Evolutionary conservation across 2,888 invertebrate genomes (phyloP), one percentile per base, ranked within the genome.

Genomic region (Steinernema scapterisci): DNA sequence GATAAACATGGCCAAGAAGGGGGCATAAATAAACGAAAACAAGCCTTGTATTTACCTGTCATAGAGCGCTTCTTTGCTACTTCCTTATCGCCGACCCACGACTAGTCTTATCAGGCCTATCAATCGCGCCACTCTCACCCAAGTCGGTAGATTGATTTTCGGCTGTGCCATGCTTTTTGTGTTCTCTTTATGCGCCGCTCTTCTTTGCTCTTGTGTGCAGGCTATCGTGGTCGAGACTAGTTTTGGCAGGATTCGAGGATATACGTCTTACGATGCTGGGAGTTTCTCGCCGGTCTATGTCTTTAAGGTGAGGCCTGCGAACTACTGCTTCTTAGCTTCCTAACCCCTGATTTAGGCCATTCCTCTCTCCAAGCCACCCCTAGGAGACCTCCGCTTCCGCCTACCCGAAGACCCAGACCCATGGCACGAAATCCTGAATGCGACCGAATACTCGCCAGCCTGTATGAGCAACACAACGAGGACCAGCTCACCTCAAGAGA

Each of bases 351-450:
- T 70, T 2, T 48, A 80, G 82, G 76, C 74, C 1, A 75, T 85
- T 70, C 85, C 85, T 19, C 81, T 82, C 71, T 80, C 84, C 1
- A 78, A 77, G 25, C 79, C 82, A 9, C 85, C 85, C 0, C 16
- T 84, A 5, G 84, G 83, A 16, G 71, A 80, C 9, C 72, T 81
- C 19, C 78, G 85, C 11, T 85, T 81, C 54, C 78, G 76, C 45
- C 74, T 74, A n/a, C 80, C 83, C 43, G 51, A 76, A 31, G 31
- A 25, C 9, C 63, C 78, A 0, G 75, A 73, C 38, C 79, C 75
- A 51, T 85, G 85, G 84, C 38, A 78, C 0, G 80, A 78, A 25
- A 74, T 80, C 19, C 43, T 72, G 52, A 71, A 82, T 73, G 79
- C 80, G 0, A 83, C 77, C 76, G 78, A 77, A 44, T 84, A 84